phyloP scores from a whole-genome alignment of 2,797 vertebrate species.

The Tolypeutes matacus region DNA sequence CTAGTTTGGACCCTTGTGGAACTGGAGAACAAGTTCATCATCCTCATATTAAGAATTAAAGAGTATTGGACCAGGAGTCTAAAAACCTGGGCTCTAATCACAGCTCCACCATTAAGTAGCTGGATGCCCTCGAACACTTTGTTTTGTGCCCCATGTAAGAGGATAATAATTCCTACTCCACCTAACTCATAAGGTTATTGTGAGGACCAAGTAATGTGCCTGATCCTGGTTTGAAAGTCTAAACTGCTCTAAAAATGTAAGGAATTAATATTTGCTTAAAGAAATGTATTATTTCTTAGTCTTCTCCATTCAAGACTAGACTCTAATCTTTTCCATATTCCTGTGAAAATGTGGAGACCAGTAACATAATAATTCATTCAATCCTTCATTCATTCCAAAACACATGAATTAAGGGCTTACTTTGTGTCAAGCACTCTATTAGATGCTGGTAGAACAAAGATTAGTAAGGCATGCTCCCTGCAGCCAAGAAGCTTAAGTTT shows the following conservation, averaged over 20 bases:
- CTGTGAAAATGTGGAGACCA: slow-evolving; percentile 6
- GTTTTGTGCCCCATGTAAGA: slow-evolving; percentile 6
- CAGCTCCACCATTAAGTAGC: not conserved
- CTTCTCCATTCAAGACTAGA: not conserved
- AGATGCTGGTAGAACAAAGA: not conserved
- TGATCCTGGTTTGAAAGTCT: slow-evolving; percentile 46
- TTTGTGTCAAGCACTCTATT: slow-evolving; percentile 13
- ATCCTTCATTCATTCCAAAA: not conserved
- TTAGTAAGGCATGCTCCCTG: not conserved
- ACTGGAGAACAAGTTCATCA: slow-evolving; percentile 3
- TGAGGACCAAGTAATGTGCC: slow-evolving; percentile 9
- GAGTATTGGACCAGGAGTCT: not conserved
- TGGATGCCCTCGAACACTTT: slow-evolving; percentile 4
- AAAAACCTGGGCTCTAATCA: not conserved
- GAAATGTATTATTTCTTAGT: slow-evolving; percentile 41
- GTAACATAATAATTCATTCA: not conserved
- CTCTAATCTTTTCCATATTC: not conserved
- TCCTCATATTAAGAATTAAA: slow-evolving; percentile 14
- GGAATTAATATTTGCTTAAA: slow-evolving; percentile 31
- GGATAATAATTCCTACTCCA: slow-evolving; percentile 14
- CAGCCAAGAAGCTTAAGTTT: slow-evolving; percentile 47
- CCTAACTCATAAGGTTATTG: not conserved
- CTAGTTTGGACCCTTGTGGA: not conserved
- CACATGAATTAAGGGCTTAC: not conserved
- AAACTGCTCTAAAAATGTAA: slow-evolving; percentile 54